These are phyloP conservation scores for Amphilophus citrinellus DNA, from an alignment of 2,113 vertebrate genomes.

Conservation along the genomic window DNA sequence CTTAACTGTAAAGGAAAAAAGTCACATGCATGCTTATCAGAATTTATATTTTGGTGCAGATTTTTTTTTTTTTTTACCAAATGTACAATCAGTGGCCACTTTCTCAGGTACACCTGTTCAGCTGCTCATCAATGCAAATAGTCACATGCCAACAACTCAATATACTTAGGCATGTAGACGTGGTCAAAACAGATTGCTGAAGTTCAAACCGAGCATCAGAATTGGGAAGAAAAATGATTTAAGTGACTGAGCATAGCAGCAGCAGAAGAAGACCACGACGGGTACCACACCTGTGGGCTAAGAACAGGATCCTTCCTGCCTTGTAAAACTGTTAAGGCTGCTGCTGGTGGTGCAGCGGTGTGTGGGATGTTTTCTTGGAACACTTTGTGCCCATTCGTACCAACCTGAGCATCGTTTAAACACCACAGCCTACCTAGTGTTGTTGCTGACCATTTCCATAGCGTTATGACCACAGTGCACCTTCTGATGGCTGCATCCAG, in stretches of 20 bases:
- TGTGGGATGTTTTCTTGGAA: fast-evolving
- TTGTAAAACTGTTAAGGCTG: not conserved
- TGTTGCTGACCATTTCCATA: not conserved
- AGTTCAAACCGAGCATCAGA: not conserved
- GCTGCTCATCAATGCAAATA: no score
- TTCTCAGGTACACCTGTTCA: not conserved
- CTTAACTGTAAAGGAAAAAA: not conserved
- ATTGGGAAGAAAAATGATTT: not conserved
- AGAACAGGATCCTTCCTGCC: not conserved
- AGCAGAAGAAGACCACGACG: not conserved
- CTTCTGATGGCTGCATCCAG: not conserved
- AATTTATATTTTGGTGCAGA: not conserved
- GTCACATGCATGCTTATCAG: not conserved
- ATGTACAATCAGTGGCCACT: not conserved
- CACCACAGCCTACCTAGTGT: not conserved
- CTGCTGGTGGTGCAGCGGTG: not conserved
- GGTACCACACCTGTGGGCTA: not conserved
- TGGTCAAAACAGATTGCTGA: fast-evolving
- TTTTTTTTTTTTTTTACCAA: not conserved
- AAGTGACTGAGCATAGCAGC: no score
- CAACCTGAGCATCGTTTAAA: not conserved
- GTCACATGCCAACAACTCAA: no score
- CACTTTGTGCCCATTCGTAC: not conserved
- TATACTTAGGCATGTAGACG: not conserved
- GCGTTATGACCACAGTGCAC: no score